Evolutionary conservation across 1,140 invertebrate species (phyloP).

Genomic region (Halesus radiatus): DNA sequence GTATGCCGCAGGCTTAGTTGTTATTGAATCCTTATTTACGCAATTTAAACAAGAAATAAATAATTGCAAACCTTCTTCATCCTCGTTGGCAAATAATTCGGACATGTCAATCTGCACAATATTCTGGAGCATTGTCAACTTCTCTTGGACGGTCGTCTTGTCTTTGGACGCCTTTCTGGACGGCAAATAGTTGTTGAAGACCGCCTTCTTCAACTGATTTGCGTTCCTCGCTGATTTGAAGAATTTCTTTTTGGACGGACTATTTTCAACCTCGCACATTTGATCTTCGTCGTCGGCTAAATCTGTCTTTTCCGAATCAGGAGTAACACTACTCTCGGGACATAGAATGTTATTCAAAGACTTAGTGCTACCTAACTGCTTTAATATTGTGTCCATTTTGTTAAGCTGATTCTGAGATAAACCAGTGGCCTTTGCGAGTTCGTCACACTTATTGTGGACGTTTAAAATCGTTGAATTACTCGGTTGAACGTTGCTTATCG

Average conservation of each 20-base stretch:
- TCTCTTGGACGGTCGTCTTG: slow-evolving; percentile 4
- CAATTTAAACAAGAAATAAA: no score
- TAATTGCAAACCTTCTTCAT: slow-evolving; percentile 48
- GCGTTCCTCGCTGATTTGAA: slow-evolving; percentile 58
- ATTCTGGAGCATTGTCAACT: slow-evolving; percentile 38
- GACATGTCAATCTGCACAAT: slow-evolving; percentile 49
- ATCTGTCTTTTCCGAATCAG: not conserved
- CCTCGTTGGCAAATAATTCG: slow-evolving; percentile 47
- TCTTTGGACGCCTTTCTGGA: slow-evolving; percentile 54
- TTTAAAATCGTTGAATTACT: slow-evolving; percentile 19
- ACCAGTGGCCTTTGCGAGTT: slow-evolving; percentile 14
- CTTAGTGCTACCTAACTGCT: slow-evolving; percentile 23
- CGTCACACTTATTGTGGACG: not conserved
- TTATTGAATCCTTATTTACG: no score
- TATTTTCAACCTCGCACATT: not conserved
- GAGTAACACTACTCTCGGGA: not conserved
- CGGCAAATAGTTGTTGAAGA: slow-evolving; percentile 22
- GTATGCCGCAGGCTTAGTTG: no score
- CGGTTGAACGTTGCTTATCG: not conserved
- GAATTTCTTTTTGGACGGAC: slow-evolving; percentile 57
- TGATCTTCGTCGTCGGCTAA: not conserved
- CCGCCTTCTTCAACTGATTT: slow-evolving; percentile 36
- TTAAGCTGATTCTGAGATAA: slow-evolving; percentile 43
- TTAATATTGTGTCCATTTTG: slow-evolving; percentile 53
- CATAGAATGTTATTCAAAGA: slow-evolving; percentile 32